Base-by-base conservation (phyloP, 1,140 invertebrate genomes). In the Lepidurus couesii region DNA sequence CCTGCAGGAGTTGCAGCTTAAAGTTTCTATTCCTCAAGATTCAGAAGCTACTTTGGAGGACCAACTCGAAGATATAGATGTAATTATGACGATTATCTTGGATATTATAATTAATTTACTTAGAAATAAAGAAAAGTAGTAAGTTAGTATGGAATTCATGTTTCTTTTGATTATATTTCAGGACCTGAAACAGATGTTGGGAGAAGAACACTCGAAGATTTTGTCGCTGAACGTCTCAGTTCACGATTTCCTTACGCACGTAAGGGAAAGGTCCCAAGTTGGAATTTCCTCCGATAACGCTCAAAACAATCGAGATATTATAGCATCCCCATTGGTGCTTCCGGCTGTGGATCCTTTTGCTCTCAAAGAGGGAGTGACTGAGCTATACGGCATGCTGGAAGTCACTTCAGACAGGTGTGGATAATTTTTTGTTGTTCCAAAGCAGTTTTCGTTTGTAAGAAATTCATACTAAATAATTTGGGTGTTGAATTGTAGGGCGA, bases 401-500 rank as follows among this genome's bases (percentile, higher is more conserved):
- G 53, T 65, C 16, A 65, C 53, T 16, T 65, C 53, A 65, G 13
- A 65, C 53, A 13, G 53, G 53, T 65, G 21, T 65, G 53, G 53
- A 9, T 65, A n/a, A 79, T 81, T 21, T 73, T 42, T 78, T 44
- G 65, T 80, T 21, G 47, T 77, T 75, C 80, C 77, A 81, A 16
- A 65, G 21, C 53, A 65, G 13, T 65, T 65, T 13, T 84, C 2
- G 34, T 34, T 3, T 3, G 3, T 34, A 34, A 26, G 3, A 3
- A 34, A 34, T 34, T 34, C 2, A 3, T 34, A 3, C 16, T 1
- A 7, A 13, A 7, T 65, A n/a, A 16, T 16, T 13, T 21, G 16
- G 16, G 13, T 65, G 3, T 21, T n/a, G 21, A 7, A 1, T 65
- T 65, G 16, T n/a, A 65, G 53, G 53, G 5, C 82, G 89, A 88